Conservation (phyloP, 2,797 vertebrate genomes). For the Peromyscus aztecus region DNA sequence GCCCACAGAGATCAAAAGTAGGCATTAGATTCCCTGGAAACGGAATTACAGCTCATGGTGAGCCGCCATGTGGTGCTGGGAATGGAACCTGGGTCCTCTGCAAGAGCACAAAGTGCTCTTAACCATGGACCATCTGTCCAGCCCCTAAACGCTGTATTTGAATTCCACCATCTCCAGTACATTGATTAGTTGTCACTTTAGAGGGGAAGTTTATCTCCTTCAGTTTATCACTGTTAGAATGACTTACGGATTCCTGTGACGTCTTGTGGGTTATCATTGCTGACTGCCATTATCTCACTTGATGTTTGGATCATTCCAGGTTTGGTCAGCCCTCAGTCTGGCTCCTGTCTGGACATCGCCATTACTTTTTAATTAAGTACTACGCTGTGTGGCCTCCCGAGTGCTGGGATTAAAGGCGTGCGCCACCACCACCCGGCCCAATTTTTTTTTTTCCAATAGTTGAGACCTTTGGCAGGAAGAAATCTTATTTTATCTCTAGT, state of each 20-base stretch:
- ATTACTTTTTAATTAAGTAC: conserved; percentile 16
- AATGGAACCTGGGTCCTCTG: background rate
- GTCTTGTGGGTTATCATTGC: conserved; percentile 46
- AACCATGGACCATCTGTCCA: background rate
- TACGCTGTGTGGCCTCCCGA: background rate
- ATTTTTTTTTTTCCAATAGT: background rate
- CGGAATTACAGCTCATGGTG: background rate
- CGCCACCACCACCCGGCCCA: no score
- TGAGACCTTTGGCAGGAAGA: conserved; percentile 55
- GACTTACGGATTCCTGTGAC: conserved; percentile 31
- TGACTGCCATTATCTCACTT: conserved; percentile 39
- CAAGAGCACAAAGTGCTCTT: background rate
- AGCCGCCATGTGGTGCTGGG: background rate
- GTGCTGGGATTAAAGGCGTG: no score
- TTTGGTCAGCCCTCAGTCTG: background rate
- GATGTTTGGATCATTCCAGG: background rate
- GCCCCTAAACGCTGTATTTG: background rate
- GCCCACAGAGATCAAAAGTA: background rate
- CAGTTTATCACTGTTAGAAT: background rate
- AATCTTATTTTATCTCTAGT: background rate
- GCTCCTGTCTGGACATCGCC: background rate
- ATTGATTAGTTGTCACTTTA: conserved; percentile 38
- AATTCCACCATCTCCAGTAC: conserved; percentile 36
- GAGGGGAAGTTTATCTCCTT: conserved; percentile 33
- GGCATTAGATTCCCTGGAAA: background rate